Percentiles rank a stretch among this genome's conserved stretches.
Conservation (phyloP, 2,797 vertebrate genomes). For the Phoebastria nigripes region DNA sequence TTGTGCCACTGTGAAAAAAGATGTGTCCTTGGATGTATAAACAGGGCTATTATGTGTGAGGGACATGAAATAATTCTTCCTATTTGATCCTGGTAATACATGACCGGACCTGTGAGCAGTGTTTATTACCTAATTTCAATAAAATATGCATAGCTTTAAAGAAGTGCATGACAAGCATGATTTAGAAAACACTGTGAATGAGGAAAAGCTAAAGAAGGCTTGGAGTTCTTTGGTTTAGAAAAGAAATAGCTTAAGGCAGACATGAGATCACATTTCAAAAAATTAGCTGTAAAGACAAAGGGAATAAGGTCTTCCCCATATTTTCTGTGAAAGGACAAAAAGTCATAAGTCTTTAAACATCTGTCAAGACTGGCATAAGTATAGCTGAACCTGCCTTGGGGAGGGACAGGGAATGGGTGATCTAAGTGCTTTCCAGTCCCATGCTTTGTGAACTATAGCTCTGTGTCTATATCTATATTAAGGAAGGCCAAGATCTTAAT, state of each 20-base stretch:
- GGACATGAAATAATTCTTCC: not conserved
- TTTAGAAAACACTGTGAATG: not conserved
- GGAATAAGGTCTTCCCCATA: not conserved
- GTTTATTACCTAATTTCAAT: not conserved
- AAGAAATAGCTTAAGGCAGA: not conserved
- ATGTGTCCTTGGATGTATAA: not conserved
- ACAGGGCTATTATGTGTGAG: not conserved
- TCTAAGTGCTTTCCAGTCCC: not conserved
- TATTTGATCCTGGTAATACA: not conserved
- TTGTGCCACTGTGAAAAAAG: not conserved
- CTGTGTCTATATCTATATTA: not conserved
- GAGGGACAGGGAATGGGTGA: not conserved
- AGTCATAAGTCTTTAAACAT: not conserved
- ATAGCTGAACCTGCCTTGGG: not conserved
- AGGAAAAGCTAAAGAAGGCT: not conserved
- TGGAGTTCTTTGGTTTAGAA: not conserved
- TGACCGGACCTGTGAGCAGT: not conserved
- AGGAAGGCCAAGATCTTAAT: not conserved
- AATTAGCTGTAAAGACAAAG: not conserved
- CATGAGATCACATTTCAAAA: not conserved
- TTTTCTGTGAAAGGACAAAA: not conserved
- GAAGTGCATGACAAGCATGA: not conserved
- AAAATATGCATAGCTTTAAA: not conserved
- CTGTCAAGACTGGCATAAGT: not conserved
- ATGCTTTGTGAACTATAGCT: not conserved